Conservation (phyloP, 2,888 invertebrate genomes). For the Mamestra brassicae region DNA sequence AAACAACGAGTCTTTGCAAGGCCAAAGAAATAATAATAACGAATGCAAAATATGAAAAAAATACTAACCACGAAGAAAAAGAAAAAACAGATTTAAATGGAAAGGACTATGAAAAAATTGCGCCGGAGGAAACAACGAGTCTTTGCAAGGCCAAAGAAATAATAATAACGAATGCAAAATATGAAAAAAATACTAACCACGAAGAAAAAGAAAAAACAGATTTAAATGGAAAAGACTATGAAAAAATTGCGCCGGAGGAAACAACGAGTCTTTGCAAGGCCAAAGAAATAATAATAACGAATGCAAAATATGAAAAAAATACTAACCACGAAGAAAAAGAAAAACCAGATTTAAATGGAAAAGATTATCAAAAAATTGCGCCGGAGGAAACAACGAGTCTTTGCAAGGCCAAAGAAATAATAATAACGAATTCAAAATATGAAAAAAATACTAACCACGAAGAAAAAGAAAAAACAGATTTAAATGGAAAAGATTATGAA, state of each 20-base stretch:
- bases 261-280: not conserved
- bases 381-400: no score
- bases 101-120: not conserved
- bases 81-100: not conserved
- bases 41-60: not conserved
- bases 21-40: not conserved
- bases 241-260: not conserved
- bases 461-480: not conserved
- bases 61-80: not conserved
- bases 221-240: not conserved
- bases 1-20: not conserved
- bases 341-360: not conserved
- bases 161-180: not conserved
- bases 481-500: not conserved
- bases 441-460: not conserved
- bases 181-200: not conserved
- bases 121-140: no score
- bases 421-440: not conserved
- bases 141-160: not conserved
- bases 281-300: not conserved
- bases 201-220: no score
- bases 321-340: not conserved
- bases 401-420: constrained; percentile 1
- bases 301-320: not conserved
- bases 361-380: not conserved